Evolutionary conservation across 2,113 vertebrate genomes (phyloP).

Genomic region (Amphiprion percula): DNA sequence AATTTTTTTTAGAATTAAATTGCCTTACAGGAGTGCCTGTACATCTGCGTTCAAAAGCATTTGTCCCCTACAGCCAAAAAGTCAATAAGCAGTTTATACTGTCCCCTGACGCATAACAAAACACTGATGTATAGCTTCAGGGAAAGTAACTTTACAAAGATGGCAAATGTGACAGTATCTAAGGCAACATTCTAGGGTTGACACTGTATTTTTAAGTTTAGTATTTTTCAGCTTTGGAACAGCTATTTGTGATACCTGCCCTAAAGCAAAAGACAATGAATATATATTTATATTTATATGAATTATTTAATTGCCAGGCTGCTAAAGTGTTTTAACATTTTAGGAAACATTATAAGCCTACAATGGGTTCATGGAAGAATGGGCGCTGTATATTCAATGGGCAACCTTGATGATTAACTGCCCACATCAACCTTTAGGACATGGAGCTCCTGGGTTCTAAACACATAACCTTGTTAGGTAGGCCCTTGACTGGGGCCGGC

Average conservation of each 20-base stretch:
- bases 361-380: slow-evolving; percentile 52
- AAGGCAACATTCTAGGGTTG: slow-evolving; percentile 21
- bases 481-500: slow-evolving; percentile 70
- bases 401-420: slow-evolving; percentile 75
- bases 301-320: slow-evolving; percentile 28
- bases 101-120: slow-evolving; percentile 40
- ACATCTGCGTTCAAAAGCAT: slow-evolving; percentile 42
- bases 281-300: not conserved
- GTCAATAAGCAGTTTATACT: slow-evolving; percentile 49
- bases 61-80: slow-evolving; percentile 58
- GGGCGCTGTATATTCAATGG: slow-evolving; percentile 56
- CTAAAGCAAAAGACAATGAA: not conserved
- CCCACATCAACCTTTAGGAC: slow-evolving; percentile 74
- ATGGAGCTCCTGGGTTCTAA: slow-evolving; percentile 75
- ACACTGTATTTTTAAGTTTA: slow-evolving; percentile 29
- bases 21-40: slow-evolving; percentile 30
- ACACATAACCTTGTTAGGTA: slow-evolving; percentile 81
- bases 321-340: slow-evolving; percentile 42
- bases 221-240: slow-evolving; percentile 15
- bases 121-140: slow-evolving; percentile 47
- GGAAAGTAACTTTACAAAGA: slow-evolving; percentile 52
- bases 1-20: slow-evolving; percentile 20
- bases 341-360: slow-evolving; percentile 46
- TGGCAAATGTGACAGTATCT: slow-evolving; percentile 38
- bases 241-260: slow-evolving; percentile 7